phyloP scores from a whole-genome alignment of 2,113 vertebrate species.

The Haplotaxodon microlepis region DNA sequence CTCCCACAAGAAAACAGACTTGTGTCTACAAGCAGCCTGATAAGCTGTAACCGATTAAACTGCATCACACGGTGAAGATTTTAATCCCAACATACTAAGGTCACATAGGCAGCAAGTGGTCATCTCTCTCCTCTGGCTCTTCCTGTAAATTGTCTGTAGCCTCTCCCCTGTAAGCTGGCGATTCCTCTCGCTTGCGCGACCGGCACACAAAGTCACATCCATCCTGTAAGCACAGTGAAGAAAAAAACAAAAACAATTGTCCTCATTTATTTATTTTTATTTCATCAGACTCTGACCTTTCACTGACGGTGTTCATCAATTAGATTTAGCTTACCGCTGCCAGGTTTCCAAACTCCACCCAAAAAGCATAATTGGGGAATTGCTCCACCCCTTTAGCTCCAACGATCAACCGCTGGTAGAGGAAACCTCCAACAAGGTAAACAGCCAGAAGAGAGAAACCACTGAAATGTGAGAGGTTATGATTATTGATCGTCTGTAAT shows the following conservation, averaged over 20 bases:
- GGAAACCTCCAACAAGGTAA: constrained; percentile 88
- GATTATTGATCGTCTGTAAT: neutral
- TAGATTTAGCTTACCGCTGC: constrained; percentile 79
- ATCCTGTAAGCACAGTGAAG: constrained; percentile 68
- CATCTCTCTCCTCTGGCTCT: constrained; percentile 90
- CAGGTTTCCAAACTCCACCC: constrained; percentile 91
- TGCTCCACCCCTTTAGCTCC: constrained; percentile 97
- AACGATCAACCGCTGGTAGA: constrained; percentile 90
- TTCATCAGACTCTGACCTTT: neutral
- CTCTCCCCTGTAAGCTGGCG: constrained; percentile 81
- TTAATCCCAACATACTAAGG: constrained; percentile 1
- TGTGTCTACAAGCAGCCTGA: constrained; percentile 25
- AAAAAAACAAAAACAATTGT: neutral
- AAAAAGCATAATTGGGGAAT: constrained; percentile 90
- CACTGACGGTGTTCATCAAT: neutral
- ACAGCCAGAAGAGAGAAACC: constrained; percentile 76
- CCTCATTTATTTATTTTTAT: neutral
- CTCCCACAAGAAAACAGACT: constrained; percentile 6
- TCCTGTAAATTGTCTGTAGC: constrained; percentile 82
- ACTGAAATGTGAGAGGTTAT: constrained; percentile 52
- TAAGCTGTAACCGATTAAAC: constrained; percentile 15
- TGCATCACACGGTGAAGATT: constrained; percentile 17
- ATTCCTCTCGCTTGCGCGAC: constrained; percentile 72
- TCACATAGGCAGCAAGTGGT: constrained; percentile 95
- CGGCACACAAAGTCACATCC: constrained; percentile 96